Evolutionary conservation across 2,888 invertebrate species (phyloP), one percentile per base, ranked within the genome.

Genomic region (Nomada flava): DNA sequence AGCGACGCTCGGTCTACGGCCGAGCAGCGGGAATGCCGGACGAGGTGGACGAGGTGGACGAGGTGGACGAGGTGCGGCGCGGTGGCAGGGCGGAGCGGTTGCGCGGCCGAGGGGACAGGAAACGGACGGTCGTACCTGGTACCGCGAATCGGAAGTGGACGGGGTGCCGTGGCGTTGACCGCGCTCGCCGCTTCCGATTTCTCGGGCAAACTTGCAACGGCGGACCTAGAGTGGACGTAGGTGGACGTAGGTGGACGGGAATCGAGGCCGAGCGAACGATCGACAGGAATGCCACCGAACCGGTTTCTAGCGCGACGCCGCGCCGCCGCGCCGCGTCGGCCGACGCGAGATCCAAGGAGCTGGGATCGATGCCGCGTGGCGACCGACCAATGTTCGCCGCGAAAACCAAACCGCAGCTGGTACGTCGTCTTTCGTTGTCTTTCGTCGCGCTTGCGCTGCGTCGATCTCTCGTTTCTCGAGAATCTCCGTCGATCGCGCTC

Each of bases 221-320:
- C 11, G 47, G 13, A 47, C 11, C 3, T 47, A 13, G 47, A n/a
- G 47, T 3, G 47, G 47, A 47, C 11, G 15, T 47, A 15, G 47
- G 47, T 3, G 47, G 47, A 13, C 47, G 47, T 47, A 11, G 47
- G 47, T 47, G 47, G 47, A 11, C 57, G 26, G 13, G 18, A 13
- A 57, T 52, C 67, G 65, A 65, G 44, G 62, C 52, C 75, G 71
- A 79, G 82, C 75, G 77, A 82, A 80, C 80, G 86, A 90, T 87
- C 85, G 87, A 59, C 67, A 86, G 88, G 91, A 91, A 91, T 91
- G 92, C 82, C 83, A 90, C 86, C 86, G 71, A 88, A 92, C 92
- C 88, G 91, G 91, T 92, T 91, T 84, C 73, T 50, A 26, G 11
- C 57, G 20, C 62, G 36, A 36, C 36, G 69, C 42, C 52, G 69